Base-by-base conservation (phyloP, 2,888 invertebrate species). In the Hydrotaea cyrtoneurina region DNA sequence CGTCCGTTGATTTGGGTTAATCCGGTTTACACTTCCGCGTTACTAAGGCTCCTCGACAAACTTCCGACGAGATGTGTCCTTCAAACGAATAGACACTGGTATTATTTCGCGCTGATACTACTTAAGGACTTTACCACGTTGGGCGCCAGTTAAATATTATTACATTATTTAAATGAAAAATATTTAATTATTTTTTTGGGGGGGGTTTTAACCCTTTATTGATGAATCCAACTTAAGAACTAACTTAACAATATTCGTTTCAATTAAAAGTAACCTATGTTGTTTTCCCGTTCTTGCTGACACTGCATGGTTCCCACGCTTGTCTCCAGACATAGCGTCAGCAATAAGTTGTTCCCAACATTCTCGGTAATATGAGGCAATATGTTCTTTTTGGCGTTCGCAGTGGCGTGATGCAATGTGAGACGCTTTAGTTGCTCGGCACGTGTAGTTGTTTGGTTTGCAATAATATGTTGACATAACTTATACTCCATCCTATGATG, bases 61-160 rank as follows among this genome's bases (percentile, higher is more conserved):
- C 55, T 55, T 55, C 55, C n/a, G 23, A 55, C 55, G 55, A 55
- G 19, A 55, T 19, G 55, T 55, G 55, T 55, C 55, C 55, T 55
- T 55, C 55, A 55, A 55, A 19, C 55, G 55, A 55, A 55, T 55
- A 21, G 55, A 55, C 55, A 55, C 55, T 21, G 55, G 55, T 55
- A 21, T 55, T 55, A 19, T 55, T 55, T 55, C 55, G 19, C 55
- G 21, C 55, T 19, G n/a, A n/a, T 55, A 21, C 55, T 55, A 11
- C 55, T 55, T 55, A 55, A 55, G 55, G 55, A 55, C 55, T 55
- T 55, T 55, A 55, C 55, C 19, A 13, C 55, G 55, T 21, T 55
- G 55, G 55, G 21, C 55, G 55, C 55, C 55, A 55, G 55, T 55
- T 55, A 55, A 55, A 21, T 55, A 21, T 21, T 21, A 15, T 55